phyloP scores from a whole-genome alignment of 2,888 invertebrate species.

The Linyphia triangularis region DNA sequence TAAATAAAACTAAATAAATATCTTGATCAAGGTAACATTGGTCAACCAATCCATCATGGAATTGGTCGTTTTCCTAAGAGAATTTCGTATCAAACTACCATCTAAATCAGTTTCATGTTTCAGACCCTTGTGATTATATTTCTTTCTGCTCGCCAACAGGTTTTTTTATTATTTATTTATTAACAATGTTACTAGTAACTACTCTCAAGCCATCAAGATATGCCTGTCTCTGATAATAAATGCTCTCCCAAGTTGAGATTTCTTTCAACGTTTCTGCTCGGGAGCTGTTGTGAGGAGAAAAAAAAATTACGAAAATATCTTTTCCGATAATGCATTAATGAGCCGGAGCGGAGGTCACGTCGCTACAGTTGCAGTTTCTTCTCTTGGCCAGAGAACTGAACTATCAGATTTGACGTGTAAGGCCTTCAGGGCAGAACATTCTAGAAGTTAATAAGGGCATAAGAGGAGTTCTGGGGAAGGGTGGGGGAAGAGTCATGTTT shows the following conservation, averaged over 20 bases:
- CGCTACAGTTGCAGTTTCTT: constrained; percentile 30
- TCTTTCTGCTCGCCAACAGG: too few species aligned
- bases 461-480: not conserved
- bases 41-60: too few species aligned
- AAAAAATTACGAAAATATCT: not conserved
- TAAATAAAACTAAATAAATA: too few species aligned
- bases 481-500: not conserved
- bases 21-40: too few species aligned
- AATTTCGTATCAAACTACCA: too few species aligned
- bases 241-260: not conserved
- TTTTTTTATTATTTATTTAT: too few species aligned
- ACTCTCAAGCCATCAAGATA: too few species aligned
- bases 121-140: too few species aligned
- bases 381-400: constrained; percentile 11
- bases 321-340: constrained; percentile 52
- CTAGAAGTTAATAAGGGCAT: not conserved
- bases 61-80: too few species aligned
- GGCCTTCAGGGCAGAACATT: not conserved
- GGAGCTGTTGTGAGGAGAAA: not conserved
- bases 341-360: constrained; percentile 41
- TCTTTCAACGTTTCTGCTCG: not conserved
- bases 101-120: too few species aligned
- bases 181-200: too few species aligned
- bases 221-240: not conserved
- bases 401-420: constrained; percentile 13